These are phyloP conservation scores for Tauraco erythrolophus DNA, from an alignment of 2,113 vertebrate genomes.

Conservation along the genomic window DNA sequence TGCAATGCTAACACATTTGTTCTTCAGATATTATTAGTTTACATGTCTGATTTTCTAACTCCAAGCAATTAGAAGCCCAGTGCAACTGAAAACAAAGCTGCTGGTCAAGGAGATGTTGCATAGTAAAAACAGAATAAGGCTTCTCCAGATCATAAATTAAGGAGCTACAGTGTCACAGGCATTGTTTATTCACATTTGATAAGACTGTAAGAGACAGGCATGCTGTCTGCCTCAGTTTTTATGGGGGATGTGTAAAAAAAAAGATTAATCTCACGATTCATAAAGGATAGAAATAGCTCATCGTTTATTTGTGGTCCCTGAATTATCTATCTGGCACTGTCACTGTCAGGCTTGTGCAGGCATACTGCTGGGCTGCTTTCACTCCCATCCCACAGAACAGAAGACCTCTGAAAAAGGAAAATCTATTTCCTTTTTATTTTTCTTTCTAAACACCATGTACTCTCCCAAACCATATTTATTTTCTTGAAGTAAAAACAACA, in stretches of 20 bases:
- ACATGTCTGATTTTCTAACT: not conserved
- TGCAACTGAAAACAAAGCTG: constrained; percentile 18
- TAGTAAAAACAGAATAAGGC: not conserved
- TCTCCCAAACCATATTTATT: not conserved
- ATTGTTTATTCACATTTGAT: not conserved
- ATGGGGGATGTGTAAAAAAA: not conserved
- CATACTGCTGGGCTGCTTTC: not conserved
- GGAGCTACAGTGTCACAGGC: not conserved
- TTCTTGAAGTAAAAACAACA: not conserved
- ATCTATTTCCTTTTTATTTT: not conserved
- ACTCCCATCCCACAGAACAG: not conserved
- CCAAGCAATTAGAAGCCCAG: constrained; percentile 1
- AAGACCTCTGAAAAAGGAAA: not conserved
- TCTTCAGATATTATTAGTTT: not conserved
- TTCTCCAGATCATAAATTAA: not conserved
- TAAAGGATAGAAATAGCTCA: constrained; percentile 11
- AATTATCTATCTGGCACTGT: not conserved
- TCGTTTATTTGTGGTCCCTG: not conserved
- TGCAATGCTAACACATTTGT: not conserved
- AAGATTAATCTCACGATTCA: not conserved
- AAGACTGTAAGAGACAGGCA: not conserved
- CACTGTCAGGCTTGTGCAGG: not conserved
- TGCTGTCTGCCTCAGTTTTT: not conserved
- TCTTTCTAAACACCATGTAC: not conserved
- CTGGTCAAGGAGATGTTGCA: not conserved